These are phyloP conservation scores for Andrena dorsata DNA, from an alignment of 2,888 invertebrate genomes.

Conservation along the genomic window DNA sequence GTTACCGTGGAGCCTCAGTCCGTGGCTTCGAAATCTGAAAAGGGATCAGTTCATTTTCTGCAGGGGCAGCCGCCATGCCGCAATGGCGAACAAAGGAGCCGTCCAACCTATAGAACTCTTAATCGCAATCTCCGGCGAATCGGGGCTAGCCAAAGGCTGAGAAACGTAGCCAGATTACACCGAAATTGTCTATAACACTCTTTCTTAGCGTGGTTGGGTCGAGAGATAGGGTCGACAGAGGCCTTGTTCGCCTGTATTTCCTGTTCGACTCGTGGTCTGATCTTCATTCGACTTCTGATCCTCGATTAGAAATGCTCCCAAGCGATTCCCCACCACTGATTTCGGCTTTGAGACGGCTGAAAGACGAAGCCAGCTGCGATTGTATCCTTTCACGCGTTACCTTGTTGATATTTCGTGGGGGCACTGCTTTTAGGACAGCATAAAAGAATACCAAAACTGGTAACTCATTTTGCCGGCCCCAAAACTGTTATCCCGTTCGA, in stretches of 20 bases:
- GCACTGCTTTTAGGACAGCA: too few relatives aligned
- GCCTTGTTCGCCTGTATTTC: constrained; percentile 29
- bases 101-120: constrained; percentile 47
- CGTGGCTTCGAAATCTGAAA: constrained; percentile 17
- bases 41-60: constrained; percentile 43
- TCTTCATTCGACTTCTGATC: too few relatives aligned
- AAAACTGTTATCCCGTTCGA: too few relatives aligned
- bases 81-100: constrained; percentile 46
- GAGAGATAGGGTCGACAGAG: not conserved
- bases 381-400: too few relatives aligned
- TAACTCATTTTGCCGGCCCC: too few relatives aligned
- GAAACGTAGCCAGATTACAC: constrained; percentile 49
- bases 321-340: too few relatives aligned
- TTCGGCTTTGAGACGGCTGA: too few relatives aligned
- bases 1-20: not conserved
- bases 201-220: not conserved
- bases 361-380: too few relatives aligned
- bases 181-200: constrained; percentile 47
- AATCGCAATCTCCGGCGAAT: constrained; percentile 61
- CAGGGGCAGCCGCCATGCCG: constrained; percentile 12
- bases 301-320: too few relatives aligned
- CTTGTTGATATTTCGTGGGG: too few relatives aligned
- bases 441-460: too few relatives aligned
- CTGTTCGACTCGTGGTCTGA: not conserved
- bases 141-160: constrained; percentile 20